Conservation (phyloP, 2,888 invertebrate genomes). For the Patella ulyssiponensis region DNA sequence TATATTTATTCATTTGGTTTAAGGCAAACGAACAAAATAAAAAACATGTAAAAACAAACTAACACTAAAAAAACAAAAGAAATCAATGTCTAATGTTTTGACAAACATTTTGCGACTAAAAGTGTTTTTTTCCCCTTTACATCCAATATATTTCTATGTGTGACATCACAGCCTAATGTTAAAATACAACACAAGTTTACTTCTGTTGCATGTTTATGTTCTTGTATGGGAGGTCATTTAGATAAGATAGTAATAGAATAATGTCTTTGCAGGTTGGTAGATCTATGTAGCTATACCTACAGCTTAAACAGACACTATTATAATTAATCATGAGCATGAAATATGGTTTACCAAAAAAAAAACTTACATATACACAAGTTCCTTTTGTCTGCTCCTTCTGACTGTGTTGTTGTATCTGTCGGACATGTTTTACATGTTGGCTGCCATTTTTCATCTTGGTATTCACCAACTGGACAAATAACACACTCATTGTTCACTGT, state of each 20-base stretch:
- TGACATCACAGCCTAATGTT: no score
- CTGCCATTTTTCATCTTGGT: slow-evolving; percentile 75
- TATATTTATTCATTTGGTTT: neutral
- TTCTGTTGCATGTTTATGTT: no score
- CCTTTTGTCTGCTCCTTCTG: slow-evolving; percentile 24
- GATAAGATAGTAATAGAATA: no score
- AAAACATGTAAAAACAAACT: no score
- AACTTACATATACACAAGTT: slow-evolving; percentile 34
- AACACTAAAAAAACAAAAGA: no score
- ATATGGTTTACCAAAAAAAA: no score
- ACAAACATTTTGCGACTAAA: no score
- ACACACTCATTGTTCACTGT: slow-evolving; percentile 79
- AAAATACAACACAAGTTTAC: no score
- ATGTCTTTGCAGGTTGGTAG: no score
- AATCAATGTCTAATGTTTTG: no score
- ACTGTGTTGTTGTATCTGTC: slow-evolving; percentile 25
- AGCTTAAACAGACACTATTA: neutral
- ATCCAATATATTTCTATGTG: neutral
- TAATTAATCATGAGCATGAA: neutral
- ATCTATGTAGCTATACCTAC: neutral
- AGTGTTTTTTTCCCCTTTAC: no score
- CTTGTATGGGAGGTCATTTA: no score
- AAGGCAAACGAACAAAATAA: neutral
- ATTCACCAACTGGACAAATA: slow-evolving; percentile 78
- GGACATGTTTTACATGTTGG: slow-evolving; percentile 81